Evolutionary conservation across 2,797 vertebrate species (phyloP).

Genomic region (Thalassophryne amazonica): DNA sequence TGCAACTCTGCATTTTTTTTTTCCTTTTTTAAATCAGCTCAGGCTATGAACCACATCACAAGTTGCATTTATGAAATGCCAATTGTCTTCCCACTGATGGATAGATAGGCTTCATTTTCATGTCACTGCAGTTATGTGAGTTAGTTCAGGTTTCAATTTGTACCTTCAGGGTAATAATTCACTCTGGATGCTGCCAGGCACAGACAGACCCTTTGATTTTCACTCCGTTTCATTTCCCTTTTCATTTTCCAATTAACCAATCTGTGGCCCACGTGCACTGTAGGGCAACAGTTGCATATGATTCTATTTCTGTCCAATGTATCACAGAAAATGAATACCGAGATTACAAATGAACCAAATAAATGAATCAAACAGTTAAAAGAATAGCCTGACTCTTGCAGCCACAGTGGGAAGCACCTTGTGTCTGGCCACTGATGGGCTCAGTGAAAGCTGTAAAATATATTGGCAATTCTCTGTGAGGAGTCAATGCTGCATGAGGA

Average conservation of each 20-base stretch:
- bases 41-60: conserved; percentile 24
- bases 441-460: too few relatives aligned
- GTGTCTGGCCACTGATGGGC: too few relatives aligned
- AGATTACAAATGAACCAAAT: conserved; percentile 6
- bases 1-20: conserved; percentile 16
- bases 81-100: conserved; percentile 34
- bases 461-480: background rate
- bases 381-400: background rate
- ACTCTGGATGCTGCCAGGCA: conserved; percentile 49
- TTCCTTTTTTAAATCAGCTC: too few relatives aligned
- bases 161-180: conserved; percentile 37
- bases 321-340: conserved; percentile 31
- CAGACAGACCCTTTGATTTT: conserved; percentile 53
- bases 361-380: conserved; percentile 1
- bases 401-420: too few relatives aligned
- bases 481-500: background rate
- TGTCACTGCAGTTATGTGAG: background rate
- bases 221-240: conserved; percentile 42
- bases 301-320: conserved; percentile 20
- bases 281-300: conserved; percentile 32
- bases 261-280: conserved; percentile 30
- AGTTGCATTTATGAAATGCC: conserved; percentile 48
- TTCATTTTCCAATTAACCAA: conserved; percentile 48
- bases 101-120: conserved; percentile 42
- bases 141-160: conserved; percentile 8